Base-by-base conservation (phyloP, 1,140 invertebrate genomes). In the Drosophila persimilis region DNA sequence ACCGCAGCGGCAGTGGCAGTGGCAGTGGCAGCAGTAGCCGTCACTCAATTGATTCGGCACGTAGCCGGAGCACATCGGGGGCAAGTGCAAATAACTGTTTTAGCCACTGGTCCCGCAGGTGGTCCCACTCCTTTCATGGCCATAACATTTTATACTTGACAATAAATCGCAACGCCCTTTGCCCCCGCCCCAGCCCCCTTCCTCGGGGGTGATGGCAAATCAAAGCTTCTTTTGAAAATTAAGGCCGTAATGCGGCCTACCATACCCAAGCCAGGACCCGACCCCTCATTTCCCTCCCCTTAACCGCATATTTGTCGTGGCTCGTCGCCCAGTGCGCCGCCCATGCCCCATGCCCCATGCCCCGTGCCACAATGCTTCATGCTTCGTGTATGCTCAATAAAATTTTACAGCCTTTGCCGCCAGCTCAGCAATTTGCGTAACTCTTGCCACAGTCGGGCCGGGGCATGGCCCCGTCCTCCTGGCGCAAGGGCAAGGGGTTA, bases 41-140 rank as follows among this genome's bases (percentile, higher is more conserved):
- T 54, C 63, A 76, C 64, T 77, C 80, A 86, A 85, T 85, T 85
- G 80, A 85, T 85, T 85, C 77, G 77, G 77, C 80, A 85, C 80
- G 80, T 85, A 86, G 62, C 73, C 79, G 73, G 15, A 15, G 35
- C 35, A 39, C 11, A 13, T 39, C 11, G 31, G 35, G 65, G 81
- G 61, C 81, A 78, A 86, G 83, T 85, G 81, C 81, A 85, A 85
- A 85, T 85, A 85, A 85, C 81, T 86, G 81, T 88, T 85, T 85
- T 79, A 86, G 67, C 35, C 35, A 11, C 35, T 39, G 35, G 35
- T 86, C 48, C 44, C 20, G 67, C 66, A 70, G 66, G 64, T 70
- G 63, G 7, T 17, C 17, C 17, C 11, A 6, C 17, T 53, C 20
- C 53, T 43, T 20, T 59, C 46, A 69, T 43, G 80, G 70, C 78